Base-by-base conservation (phyloP, 2,888 invertebrate species). In the Ectemnius lituratus region DNA sequence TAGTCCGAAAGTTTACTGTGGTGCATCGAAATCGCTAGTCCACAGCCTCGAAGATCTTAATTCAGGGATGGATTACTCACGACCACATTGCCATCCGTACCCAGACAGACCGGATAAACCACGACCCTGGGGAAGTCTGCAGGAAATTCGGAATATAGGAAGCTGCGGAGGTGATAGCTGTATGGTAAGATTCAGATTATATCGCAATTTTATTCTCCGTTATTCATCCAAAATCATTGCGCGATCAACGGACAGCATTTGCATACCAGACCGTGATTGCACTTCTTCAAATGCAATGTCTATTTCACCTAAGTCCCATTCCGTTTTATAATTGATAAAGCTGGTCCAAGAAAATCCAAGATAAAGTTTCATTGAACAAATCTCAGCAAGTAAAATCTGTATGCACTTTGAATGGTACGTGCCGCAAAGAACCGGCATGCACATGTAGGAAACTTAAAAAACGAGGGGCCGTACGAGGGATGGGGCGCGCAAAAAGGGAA, bases 1-100 rank as follows among this genome's bases (percentile, higher is more conserved):
- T 16, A 94, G 94, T 84, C 94, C 94, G 0, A 95, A 95, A 91
- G 94, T 94, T 45, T 94, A 94, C 85, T 85, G 82, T 23, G 82
- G 80, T 46, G 81, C 80, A 4, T 88, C 93, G 1, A 88, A 88
- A 71, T 88, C 88, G 0, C 62, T 89, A 46, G 88, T 87, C 46
- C 91, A 91, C 75, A 92, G 91, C 73, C 84, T 91, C 73, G 91
- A 91, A 76, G 89, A 91, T 75, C 75, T 91, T 11, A 91, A 91
- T 75, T 85, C 88, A 3, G 85, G 82, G 5, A 81, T 80, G 68
- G 86, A 81, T 81, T 89, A 83, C 70, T 76, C 81, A 13, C 73
- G 81, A 37, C 76, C 82, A 1, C 76, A 82, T n/a, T 77, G 84
- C 49, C 86, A 85, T 67, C 80, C 83, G 8, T 84, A 81, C 67